Evolutionary conservation across 1,140 invertebrate genomes (phyloP), one percentile per base, ranked within the genome.

Genomic region (Mactra quadrangularis): DNA sequence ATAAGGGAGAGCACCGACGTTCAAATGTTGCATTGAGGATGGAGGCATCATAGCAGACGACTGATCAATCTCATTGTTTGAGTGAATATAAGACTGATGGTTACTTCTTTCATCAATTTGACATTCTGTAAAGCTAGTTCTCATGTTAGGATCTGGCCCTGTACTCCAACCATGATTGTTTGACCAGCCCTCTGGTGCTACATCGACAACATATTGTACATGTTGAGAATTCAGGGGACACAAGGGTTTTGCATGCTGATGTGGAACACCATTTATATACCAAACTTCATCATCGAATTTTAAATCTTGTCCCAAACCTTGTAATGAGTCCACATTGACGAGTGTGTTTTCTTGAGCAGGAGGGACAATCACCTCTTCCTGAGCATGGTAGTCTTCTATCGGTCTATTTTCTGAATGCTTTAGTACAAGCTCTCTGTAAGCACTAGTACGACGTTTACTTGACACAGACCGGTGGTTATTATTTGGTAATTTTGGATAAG

Each of bases 231-330:
- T 27, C 17, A 6, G 17, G 7, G 19, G 45, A 9, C 52, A 47
- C 52, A 66, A 3, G 6, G 38, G 33, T 41, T 66, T 78, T 15
- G 60, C 75, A 29, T 78, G 60, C 33, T 66, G 59, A 66, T 66
- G 50, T n/a, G 75, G 75, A 31, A 78, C 41, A 19, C 75, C 75
- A 41, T 78, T 78, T 17, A 78, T 64, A 33, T 78, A 78, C 75
- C 75, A 78, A 4, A 78, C 75, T 53, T 78, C 75, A 31, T 78
- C 75, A 25, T 78, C 75, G 3, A 78, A 50, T 57, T 72, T 55
- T 38, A 72, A 13, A 41, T 72, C 52, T 11, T 52, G 27, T 1
- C n/a, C n/a, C 4, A n/a, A 7, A 15, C 38, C 38, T 7, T 41
- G 38, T 41, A 41, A 41, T 41, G 38, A 6, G 15, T 41, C 15